Base-by-base conservation (phyloP, 2,888 invertebrate species). In the Meandrusa payeni region DNA sequence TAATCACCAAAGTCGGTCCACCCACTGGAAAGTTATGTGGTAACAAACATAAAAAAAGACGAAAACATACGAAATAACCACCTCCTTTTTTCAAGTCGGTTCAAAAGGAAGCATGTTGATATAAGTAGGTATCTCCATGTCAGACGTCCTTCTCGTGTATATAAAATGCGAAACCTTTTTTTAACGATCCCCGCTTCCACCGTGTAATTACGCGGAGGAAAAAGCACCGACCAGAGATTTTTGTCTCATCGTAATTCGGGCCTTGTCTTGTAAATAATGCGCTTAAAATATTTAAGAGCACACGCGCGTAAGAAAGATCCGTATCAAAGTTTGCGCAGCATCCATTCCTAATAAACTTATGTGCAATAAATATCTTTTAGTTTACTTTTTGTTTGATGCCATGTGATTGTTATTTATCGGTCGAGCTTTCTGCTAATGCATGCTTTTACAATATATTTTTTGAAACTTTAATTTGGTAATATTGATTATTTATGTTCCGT, bases 141-240 rank as follows among this genome's bases (percentile, higher is more conserved):
- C 40, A 48, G 46, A 50, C 48, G 46, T 50, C 57, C 54, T 73
- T 66, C 63, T 60, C 58, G 50, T 26, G 54, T 55, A 61, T 61
- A 57, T 61, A 66, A 68, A 63, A 76, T 67, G 57, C 63, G 60
- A 71, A 67, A 57, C 63, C 48, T 69, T 65, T 71, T n/a, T 65
- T 55, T 76, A 74, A 77, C 68, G 59, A 61, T 55, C 49, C 60
- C 59, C 54, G 61, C 55, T 63, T 59, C 60, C 59, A 63, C 45
- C 52, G 54, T 61, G 61, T 74, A 77, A 79, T 74, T 76, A 65
- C 52, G 55, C 37, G 27, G n/a, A 22, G 50, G 58, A 68, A 75
- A 72, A 78, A 76, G 59, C 46, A 48, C 52, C 48, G 48, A 38
- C 45, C 55, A 49, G 54, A 67, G 64, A 72, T 68, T 64, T 69